Evolutionary conservation across 2,113 vertebrate species (phyloP).

Genomic region (Triplophysa tibetana): DNA sequence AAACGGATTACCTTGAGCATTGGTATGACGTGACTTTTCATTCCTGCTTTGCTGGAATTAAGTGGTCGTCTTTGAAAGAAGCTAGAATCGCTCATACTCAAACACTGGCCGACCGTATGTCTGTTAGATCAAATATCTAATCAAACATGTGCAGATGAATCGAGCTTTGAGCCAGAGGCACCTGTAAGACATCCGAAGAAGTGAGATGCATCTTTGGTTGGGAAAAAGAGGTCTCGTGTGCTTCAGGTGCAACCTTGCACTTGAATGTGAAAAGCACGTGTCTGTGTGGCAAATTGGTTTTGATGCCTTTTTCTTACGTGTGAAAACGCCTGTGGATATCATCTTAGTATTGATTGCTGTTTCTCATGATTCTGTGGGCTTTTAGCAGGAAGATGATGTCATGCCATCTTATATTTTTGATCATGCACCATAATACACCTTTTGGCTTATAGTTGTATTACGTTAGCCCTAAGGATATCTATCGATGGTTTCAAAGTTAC

Average conservation of each 20-base stretch:
- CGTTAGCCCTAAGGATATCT: too few relatives aligned
- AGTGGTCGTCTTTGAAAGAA: conserved; percentile 45
- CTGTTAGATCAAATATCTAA: conserved; percentile 42
- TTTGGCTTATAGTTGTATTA: too few relatives aligned
- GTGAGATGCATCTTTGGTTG: neutral
- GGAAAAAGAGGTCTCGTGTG: neutral
- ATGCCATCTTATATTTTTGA: conserved; percentile 30
- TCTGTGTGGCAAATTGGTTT: conserved; percentile 4
- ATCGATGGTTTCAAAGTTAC: too few relatives aligned
- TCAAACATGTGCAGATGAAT: conserved; percentile 27
- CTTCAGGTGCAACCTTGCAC: conserved; percentile 7
- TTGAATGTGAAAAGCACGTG: neutral
- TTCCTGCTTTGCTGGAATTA: conserved; percentile 42
- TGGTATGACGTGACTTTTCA: conserved; percentile 42
- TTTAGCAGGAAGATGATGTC: conserved; percentile 37
- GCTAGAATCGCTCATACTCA: conserved; percentile 30
- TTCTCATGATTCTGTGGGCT: conserved; percentile 24
- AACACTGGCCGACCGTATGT: conserved; percentile 15
- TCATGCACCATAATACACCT: neutral
- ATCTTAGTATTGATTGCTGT: conserved; percentile 33
- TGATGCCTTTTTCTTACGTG: conserved; percentile 8
- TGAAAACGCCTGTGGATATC: conserved; percentile 21
- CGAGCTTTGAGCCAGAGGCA: conserved; percentile 7
- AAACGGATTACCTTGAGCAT: conserved; percentile 65
- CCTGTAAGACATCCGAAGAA: conserved; percentile 3